phyloP scores from a whole-genome alignment of 2,888 invertebrate genomes.

The Brenthis ino region DNA sequence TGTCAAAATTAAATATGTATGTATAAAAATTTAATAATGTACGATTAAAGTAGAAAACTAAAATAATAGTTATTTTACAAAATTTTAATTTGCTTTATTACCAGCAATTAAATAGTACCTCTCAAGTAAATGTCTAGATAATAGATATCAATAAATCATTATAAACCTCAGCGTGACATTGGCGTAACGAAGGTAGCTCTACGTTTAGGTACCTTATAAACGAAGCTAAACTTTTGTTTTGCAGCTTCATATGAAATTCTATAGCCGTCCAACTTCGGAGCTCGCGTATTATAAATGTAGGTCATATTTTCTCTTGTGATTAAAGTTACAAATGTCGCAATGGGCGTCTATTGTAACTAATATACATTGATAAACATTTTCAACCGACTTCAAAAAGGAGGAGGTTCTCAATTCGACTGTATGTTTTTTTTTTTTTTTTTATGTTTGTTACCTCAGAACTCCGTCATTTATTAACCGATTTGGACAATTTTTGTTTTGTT shows the following conservation, averaged over 20 bases:
- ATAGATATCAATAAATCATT: background rate
- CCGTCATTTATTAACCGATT: no score
- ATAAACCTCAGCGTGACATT: background rate
- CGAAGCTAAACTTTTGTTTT: slow-evolving; percentile 11
- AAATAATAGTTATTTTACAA: no score
- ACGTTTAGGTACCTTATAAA: background rate
- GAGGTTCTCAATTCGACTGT: no score
- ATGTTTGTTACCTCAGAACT: no score
- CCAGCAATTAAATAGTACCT: no score
- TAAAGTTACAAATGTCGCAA: slow-evolving; percentile 8
- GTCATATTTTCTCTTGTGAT: slow-evolving; percentile 28
- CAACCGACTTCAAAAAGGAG: no score
- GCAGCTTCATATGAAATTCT: slow-evolving; percentile 9
- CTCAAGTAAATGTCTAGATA: background rate
- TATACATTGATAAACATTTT: background rate
- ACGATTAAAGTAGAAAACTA: no score
- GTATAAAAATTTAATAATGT: no score
- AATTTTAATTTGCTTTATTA: no score
- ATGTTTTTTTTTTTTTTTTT: no score
- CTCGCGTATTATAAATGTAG: slow-evolving; percentile 21
- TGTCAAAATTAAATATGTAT: no score
- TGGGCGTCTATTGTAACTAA: background rate
- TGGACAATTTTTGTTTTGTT: no score
- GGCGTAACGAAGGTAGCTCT: background rate
- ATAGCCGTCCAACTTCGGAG: slow-evolving; percentile 6